phyloP scores from a whole-genome alignment of 2,888 invertebrate genomes.

The Noctua comes region DNA sequence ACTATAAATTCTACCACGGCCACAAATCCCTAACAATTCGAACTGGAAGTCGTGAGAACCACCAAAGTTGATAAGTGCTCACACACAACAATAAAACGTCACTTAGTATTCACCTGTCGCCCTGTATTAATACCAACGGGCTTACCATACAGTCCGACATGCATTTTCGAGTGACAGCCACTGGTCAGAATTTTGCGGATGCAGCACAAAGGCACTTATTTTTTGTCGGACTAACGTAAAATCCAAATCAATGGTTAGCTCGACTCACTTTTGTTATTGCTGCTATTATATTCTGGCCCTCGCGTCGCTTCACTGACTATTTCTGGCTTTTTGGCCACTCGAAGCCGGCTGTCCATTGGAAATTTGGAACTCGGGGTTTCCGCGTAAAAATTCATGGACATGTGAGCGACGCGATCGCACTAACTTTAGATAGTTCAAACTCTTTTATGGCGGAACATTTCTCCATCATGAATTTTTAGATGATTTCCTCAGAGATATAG shows the following conservation, averaged over 20 bases:
- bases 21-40: constrained; percentile 45
- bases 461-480: constrained; percentile 27
- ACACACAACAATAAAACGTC: constrained; percentile 78
- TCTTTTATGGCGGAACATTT: constrained; percentile 28
- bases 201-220: constrained; percentile 84
- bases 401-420: constrained; percentile 70
- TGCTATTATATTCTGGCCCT: constrained; percentile 83
- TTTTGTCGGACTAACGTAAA: constrained; percentile 84
- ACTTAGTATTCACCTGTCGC: constrained; percentile 86
- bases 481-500: constrained; percentile 60
- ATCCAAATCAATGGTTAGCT: constrained; percentile 89
- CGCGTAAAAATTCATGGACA: constrained; percentile 79
- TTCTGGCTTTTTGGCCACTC: constrained; percentile 77
- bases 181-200: constrained; percentile 83
- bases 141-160: constrained; percentile 76
- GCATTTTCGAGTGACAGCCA: constrained; percentile 79
- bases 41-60: constrained; percentile 51
- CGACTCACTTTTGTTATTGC: constrained; percentile 88
- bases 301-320: constrained; percentile 70
- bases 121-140: constrained; percentile 81
- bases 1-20: not conserved
- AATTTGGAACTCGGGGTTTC: constrained; percentile 73
- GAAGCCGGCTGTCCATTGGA: constrained; percentile 69
- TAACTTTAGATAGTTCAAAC: constrained; percentile 30
- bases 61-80: constrained; percentile 71